Evolutionary conservation across 92 coral and sea anemone species (phyloP), one percentile per base, ranked within the genome.

Genomic region (Actinostola sp.): DNA sequence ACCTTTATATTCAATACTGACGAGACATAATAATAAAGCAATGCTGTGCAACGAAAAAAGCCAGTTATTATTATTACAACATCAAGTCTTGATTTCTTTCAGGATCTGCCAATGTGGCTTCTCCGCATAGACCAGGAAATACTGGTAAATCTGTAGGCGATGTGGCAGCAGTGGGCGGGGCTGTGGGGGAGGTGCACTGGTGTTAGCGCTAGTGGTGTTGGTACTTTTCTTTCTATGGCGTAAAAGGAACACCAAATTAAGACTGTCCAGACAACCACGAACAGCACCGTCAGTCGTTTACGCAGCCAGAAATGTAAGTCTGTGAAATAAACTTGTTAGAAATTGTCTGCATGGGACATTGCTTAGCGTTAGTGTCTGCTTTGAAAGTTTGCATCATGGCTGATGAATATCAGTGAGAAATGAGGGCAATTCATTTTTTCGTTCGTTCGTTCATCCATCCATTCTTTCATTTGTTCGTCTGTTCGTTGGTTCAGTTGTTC

Each of bases 161-260:
- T 5, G 67, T 66, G 21, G 81, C 88, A 0, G 68, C 80, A 34
- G 64, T 83, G 7, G 92, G 84, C 11, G 92, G 92, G 11, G 82
- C 66, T 50, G 56, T 67, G 1, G 89, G 77, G 17, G 96, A 78
- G 25, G 76, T 59, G 25, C 8, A 19, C 3, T 90, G n/a, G 48
- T 83, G n/a, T 19, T 83, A 43, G 32, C 61, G 15, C 8, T 86
- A 14, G 41, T 85, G 46, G 33, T 86, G 14, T 1, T 86, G 42
- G n/a, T n/a, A n/a, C n/a, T n/a, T n/a, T n/a, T n/a, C n/a, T n/a
- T n/a, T n/a, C n/a, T n/a, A n/a, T 39, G 74, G 51, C 73, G 72
- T n/a, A 41, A 27, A 62, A 52, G 70, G 19, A 44, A 58, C 27
- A 8, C 17, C 14, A 45, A 74, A 49, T 29, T 19, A 0, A 48